A percentile compares a stretch with the other conserved stretches of the same genome.
These are phyloP conservation scores for Eolophus roseicapilla DNA, from an alignment of 2,113 vertebrate genomes.

Conservation along the genomic window DNA sequence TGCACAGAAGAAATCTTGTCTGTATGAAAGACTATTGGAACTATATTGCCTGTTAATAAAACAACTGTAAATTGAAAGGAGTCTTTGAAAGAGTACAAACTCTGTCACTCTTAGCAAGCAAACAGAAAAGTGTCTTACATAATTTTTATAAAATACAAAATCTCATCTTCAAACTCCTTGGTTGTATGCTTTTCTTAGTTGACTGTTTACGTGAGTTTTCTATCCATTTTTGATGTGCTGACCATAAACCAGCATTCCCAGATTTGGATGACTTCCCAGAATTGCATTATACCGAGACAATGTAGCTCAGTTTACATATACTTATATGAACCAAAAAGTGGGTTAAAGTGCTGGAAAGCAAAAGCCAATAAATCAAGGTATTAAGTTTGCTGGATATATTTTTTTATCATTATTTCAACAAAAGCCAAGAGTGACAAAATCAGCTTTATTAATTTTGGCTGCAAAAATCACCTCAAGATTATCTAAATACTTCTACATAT, in stretches of 20 bases:
- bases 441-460: neutral
- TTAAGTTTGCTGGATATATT: neutral
- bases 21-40: neutral
- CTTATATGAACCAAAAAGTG: neutral
- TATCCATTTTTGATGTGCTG: neutral
- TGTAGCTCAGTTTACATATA: neutral
- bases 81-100: neutral
- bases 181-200: neutral
- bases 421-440: neutral
- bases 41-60: neutral
- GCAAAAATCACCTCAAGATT: neutral
- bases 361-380: neutral
- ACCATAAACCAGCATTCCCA: neutral
- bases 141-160: neutral
- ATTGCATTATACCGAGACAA: neutral
- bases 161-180: neutral
- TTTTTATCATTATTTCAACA: neutral
- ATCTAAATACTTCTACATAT: neutral
- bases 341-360: neutral
- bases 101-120: neutral
- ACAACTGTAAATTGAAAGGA: neutral
- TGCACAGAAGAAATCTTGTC: neutral
- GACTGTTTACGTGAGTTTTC: neutral
- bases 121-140: neutral
- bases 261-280: slow-evolving; percentile 14